Evolutionary conservation across 2,113 vertebrate genomes (phyloP).

Genomic region (Acrocephalus kingi): DNA sequence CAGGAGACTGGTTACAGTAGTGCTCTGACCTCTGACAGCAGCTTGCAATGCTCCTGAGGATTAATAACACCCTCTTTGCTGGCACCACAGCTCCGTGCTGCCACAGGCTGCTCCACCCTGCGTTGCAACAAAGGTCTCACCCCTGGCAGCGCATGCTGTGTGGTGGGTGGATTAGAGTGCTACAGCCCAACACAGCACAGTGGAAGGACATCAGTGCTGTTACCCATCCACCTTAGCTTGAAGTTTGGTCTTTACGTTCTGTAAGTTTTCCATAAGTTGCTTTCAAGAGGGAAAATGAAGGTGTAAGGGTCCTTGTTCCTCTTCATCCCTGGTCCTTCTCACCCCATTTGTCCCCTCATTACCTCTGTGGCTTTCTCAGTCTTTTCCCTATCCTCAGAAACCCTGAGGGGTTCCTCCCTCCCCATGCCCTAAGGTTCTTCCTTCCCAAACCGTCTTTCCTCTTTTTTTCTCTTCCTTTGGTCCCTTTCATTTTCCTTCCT

Average conservation of each 20-base stretch:
- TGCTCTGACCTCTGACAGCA: neutral
- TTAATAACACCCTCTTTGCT: neutral
- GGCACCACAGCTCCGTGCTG: neutral
- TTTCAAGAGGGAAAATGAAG: neutral
- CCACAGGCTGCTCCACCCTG: neutral
- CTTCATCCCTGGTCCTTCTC: neutral
- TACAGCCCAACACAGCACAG: neutral
- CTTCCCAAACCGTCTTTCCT: neutral
- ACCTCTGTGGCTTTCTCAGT: neutral
- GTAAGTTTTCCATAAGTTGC: neutral
- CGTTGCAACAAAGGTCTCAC: neutral
- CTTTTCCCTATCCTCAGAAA: neutral
- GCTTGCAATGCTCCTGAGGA: neutral
- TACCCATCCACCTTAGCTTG: neutral
- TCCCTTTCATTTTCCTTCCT: neutral
- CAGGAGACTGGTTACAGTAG: neutral
- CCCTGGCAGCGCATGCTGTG: neutral
- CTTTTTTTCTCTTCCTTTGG: neutral
- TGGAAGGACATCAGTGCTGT: neutral
- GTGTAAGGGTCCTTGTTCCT: rapidly evolving
- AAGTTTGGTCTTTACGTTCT: neutral
- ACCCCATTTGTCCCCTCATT: neutral
- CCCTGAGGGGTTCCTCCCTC: neutral
- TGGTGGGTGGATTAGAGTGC: neutral
- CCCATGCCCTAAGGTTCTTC: neutral